A percentile compares a stretch with the other conserved stretches of the same genome.
These are phyloP conservation scores for Nyctibius grandis DNA, from an alignment of 2,797 vertebrate genomes.

Conservation along the genomic window DNA sequence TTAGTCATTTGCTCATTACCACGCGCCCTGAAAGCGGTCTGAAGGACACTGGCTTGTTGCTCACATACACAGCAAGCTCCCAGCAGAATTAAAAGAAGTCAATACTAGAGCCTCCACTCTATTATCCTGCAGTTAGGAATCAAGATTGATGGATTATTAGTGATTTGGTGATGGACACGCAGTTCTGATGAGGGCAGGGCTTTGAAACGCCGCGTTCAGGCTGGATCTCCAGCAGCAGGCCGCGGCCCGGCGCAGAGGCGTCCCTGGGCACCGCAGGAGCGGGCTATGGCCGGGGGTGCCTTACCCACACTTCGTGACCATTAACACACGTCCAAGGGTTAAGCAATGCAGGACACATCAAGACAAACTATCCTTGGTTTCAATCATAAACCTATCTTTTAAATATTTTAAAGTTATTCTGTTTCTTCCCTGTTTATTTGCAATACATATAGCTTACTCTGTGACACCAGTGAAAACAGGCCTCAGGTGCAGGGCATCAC, in stretches of 20 bases:
- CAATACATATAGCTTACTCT: accelerated
- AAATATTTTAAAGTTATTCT: neutral
- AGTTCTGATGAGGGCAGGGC: neutral
- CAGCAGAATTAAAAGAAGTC: neutral
- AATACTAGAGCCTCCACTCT: neutral
- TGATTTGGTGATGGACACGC: neutral
- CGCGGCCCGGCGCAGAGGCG: accelerated
- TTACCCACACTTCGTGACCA: neutral
- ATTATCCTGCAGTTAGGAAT: neutral
- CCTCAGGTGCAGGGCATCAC: too few species aligned
- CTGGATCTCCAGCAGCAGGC: neutral
- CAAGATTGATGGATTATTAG: neutral
- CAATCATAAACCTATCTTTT: neutral
- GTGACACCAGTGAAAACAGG: neutral
- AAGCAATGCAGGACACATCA: neutral
- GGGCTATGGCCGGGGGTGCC: neutral
- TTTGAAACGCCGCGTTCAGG: neutral
- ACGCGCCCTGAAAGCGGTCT: constrained; percentile 66
- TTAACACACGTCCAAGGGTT: accelerated
- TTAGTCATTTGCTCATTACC: constrained; percentile 74
- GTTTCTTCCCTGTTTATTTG: neutral
- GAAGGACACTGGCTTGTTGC: neutral
- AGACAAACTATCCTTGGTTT: neutral
- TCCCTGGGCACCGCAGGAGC: neutral
- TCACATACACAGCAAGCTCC: neutral